Evolutionary conservation across 2,888 invertebrate genomes (phyloP), one percentile per base, ranked within the genome.

Genomic region (Nezara viridula): DNA sequence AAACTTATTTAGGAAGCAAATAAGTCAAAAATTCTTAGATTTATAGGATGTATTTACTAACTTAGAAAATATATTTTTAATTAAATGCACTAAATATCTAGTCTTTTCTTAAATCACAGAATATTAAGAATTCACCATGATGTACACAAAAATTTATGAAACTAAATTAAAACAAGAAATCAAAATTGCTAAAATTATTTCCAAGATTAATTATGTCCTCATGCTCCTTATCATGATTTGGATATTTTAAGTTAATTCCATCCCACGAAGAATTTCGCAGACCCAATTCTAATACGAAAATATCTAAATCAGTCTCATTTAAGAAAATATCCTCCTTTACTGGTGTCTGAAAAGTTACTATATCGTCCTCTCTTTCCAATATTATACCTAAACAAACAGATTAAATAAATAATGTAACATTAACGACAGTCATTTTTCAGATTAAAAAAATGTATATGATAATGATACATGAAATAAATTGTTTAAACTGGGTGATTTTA

Each of bases 201-300:
- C 27, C 27, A 60, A 60, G 60, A 60, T 27, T 10, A n/a, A 60
- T 27, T 3, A 27, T 14, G 3, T 60, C 19, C 14, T 60, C 24
- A 81, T 24, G 44, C 12, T 81, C 44, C 24, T 81, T 44, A 10
- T 24, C 4, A 32, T 19, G 19, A 32, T 81, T n/a, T 81, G 66
- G 32, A 66, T 81, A 32, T 81, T n/a, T 24, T 44, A 81, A 81
- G 40, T 44, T 81, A n/a, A 81, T 81, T 40, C 32, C 44, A 5
- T 81, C 81, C 81, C 81, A 81, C 4, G 44, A 44, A 81, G 44
- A 32, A 81, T 40, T 44, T 44, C 14, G 40, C 5, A 81, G 32
- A 44, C 81, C 81, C 32, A 81, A n/a, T 10, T 81, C 81, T n/a
- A 81, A 32, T 14, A 44, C 81, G 44, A 81, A 81, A n/a, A 81